Evolutionary conservation across 2,113 vertebrate species (phyloP), one percentile per base, ranked within the genome.

Genomic region (Sphyrna mokarran): DNA sequence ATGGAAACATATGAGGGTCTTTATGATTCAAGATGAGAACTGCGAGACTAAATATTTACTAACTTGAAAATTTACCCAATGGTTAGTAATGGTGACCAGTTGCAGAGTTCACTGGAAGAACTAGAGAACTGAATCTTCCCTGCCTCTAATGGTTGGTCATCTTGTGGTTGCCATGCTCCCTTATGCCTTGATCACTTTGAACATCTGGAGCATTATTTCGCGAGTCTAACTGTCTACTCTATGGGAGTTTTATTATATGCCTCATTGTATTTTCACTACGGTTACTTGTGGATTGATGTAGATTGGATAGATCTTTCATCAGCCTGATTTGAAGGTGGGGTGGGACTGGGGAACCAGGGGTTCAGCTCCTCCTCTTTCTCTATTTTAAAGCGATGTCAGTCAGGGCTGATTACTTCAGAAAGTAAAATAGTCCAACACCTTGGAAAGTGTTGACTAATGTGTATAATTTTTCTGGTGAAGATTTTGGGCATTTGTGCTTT

Each of bases 401-500:
- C 89, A 37, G 33, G 6, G 61, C 61, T 91, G 89, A 66, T 63
- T 91, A 63, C 4, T 3, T 63, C 61, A 8, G 89, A 91, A 91
- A 61, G 58, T 66, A 91, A 91, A 63, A 18, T 91, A 61, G 29
- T 89, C 26, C 48, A 26, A 87, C 43, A 54, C 85, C 20, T 43
- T 23, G 86, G 61, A 14, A 63, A 14, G 61, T 37, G 29, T 66
- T 66, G 14, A 91, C 87, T 91, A 58, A 91, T 37, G 14, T 80
- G 78, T 83, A 10, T 90, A 37, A 91, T n/a, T 20, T 54, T 91
- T 91, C 61, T 63, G 29, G n/a, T 91, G 89, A 37, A 91, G 37
- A 66, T 91, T 91, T 54, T 91, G 89, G n/a, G 58, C 54, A 90
- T 61, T 90, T 90, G 10, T 90, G 7, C 89, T 63, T 91, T 91